Conservation (phyloP, 2,888 invertebrate genomes). For the Caradrina kadenii region DNA sequence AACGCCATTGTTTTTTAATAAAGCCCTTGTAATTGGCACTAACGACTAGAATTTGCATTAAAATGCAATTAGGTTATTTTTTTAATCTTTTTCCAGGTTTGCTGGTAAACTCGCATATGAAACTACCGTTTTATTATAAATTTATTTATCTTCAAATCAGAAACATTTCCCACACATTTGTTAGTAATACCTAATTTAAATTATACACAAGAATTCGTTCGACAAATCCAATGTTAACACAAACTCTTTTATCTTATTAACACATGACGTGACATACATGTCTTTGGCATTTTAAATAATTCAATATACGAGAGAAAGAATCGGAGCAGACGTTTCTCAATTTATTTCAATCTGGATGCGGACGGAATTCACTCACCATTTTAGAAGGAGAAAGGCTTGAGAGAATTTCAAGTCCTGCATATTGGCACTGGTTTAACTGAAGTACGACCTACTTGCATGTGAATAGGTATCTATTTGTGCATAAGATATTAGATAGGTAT, state of each 20-base stretch:
- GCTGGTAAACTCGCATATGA: too few relatives aligned
- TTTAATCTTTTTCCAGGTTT: too few relatives aligned
- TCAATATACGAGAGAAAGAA: conserved; percentile 37
- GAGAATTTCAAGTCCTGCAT: conserved; percentile 46
- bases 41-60: neutral
- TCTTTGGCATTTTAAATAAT: conserved; percentile 44
- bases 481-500: conserved; percentile 8
- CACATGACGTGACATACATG: conserved; percentile 13
- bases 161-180: too few relatives aligned
- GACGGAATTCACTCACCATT: conserved; percentile 57
- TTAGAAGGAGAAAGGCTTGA: conserved; percentile 47
- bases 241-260: neutral
- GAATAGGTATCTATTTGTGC: conserved; percentile 28
- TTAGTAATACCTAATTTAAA: too few relatives aligned
- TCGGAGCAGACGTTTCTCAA: conserved; percentile 53
- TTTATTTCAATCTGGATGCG: conserved; percentile 56
- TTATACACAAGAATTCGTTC: neutral
- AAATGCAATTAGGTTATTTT: neutral
- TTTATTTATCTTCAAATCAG: too few relatives aligned
- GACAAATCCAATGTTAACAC: neutral
- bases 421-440: conserved; percentile 53
- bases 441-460: conserved; percentile 45
- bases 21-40: neutral
- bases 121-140: too few relatives aligned
- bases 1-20: neutral